phyloP scores from a whole-genome alignment of 1,140 invertebrate species.

The Zaprionus tsacasi region DNA sequence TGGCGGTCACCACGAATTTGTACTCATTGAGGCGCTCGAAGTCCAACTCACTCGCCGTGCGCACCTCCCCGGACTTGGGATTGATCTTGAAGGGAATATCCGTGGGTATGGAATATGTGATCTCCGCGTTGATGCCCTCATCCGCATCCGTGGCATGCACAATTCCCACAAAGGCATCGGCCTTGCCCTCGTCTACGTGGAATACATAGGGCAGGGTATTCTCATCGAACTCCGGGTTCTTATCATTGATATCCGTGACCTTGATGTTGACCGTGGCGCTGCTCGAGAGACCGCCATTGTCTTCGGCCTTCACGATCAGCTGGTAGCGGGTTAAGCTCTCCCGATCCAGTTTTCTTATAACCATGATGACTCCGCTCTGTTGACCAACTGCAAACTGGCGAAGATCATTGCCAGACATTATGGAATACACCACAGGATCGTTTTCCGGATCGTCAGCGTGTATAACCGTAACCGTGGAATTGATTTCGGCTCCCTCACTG shows the following conservation, averaged over 20 bases:
- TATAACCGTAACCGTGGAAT: conserved; percentile 91
- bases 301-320: conserved; percentile 93
- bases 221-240: conserved; percentile 92
- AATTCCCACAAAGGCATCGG: conserved; percentile 89
- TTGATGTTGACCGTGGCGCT: conserved; percentile 94
- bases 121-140: conserved; percentile 88
- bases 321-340: conserved; percentile 94
- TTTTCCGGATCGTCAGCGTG: conserved; percentile 95
- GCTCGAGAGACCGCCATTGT: conserved; percentile 91
- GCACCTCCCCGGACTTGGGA: conserved; percentile 91
- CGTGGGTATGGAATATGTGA: conserved; percentile 89
- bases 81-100: conserved; percentile 92
- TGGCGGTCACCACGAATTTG: conserved; percentile 94
- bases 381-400: conserved; percentile 93
- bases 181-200: conserved; percentile 91
- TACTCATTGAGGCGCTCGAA: conserved; percentile 93
- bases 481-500: conserved; percentile 93
- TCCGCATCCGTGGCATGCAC: conserved; percentile 94
- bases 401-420: conserved; percentile 93
- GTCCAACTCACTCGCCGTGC: conserved; percentile 90
- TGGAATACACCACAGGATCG: conserved; percentile 93
- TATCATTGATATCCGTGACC: conserved; percentile 95
- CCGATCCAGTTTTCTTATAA: conserved; percentile 92
- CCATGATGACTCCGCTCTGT: conserved; percentile 91
- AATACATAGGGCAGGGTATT: conserved; percentile 90